Evolutionary conservation across 2,888 invertebrate species (phyloP), one percentile per base, ranked within the genome.

Genomic region (Drosophila birchii): DNA sequence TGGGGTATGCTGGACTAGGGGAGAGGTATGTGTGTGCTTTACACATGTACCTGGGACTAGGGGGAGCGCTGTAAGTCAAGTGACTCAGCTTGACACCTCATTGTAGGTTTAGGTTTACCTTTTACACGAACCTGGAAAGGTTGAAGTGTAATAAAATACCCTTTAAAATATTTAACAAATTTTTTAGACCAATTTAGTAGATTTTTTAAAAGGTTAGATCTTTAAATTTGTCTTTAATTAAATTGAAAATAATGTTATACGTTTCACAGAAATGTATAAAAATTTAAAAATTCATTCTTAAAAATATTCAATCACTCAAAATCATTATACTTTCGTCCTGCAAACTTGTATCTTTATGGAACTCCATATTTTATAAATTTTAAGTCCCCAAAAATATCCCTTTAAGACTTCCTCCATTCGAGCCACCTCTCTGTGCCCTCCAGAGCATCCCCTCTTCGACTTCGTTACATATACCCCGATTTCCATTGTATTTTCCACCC

Each of bases 401-500:
- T 2, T 8, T 4, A 6, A 12, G 12, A 3, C 12, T 18, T 29
- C 34, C 7, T 29, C 34, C 7, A 54, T n/a, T n/a, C n/a, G n/a
- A n/a, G n/a, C n/a, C n/a, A n/a, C 6, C 18, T 3, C 7, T 11
- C 16, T 45, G 9, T n/a, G 4, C 8, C 5, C 12, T 29, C 34
- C 7, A 54, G 53, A 23, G 70, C 38, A 61, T 49, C 2, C 3
- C 9, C 1, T 0, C 11, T n/a, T 36, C 54, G 54, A 43, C 38
- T 34, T 5, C 23, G 8, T 7, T 0, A 0, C 4, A 1, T 9
- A 14, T 32, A 2, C 9, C 39, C 11, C 11, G n/a, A 16, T 32
- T 26, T 43, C 44, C 51, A 38, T 14, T 23, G 68, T 67, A 62
- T 69, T 71, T 83, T 45, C 18, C 20, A 18, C 14, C 68, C 20